Evolutionary conservation across 2,888 invertebrate species (phyloP), one percentile per base, ranked within the genome.

Genomic region (Ceramica pisi): DNA sequence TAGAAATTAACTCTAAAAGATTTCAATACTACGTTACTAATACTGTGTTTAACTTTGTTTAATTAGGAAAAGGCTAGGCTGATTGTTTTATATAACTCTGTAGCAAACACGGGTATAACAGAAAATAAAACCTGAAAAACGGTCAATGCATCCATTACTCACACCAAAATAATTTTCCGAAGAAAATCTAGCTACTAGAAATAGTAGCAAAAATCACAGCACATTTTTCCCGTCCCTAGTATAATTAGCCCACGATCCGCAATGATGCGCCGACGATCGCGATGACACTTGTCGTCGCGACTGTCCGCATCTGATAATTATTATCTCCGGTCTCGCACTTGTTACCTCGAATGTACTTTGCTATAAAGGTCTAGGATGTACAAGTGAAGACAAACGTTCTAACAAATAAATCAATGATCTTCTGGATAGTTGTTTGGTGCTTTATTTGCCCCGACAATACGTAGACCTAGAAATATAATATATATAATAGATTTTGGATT

Each of bases 331-430:
- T 85, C 86, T 81, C 83, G 90, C 90, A 90, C 91, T 89, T 79
- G 87, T 90, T 90, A 90, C 87, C 88, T 86, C 81, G 83, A 83
- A 80, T 85, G 85, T 85, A 87, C 86, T 86, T 80, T 75, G 84
- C 87, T 85, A 82, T 88, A 87, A 87, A 84, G 74, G 74, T 83
- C 80, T 76, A 75, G 76, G 71, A 67, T 50, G 88, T 88, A 92
- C 78, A 68, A 56, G 74, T n/a, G 23, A 4, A 9, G 0, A 62
- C 50, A 82, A 68, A 86, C 85, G 57, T 73, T 23, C 62, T 67
- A 56, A 21, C 1, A 0, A 26, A 26, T 5, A 19, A 59, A 19
- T 21, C 1, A 14, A 41, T 12, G 2, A 2, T 8, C 4, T 60
- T 41, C 3, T 9, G 2, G 8, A 46, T 48, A 31, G 12, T 14